These are phyloP conservation scores for Kuschelorhynchus macadamiae DNA, from an alignment of 2,888 invertebrate genomes.

Conservation along the genomic window DNA sequence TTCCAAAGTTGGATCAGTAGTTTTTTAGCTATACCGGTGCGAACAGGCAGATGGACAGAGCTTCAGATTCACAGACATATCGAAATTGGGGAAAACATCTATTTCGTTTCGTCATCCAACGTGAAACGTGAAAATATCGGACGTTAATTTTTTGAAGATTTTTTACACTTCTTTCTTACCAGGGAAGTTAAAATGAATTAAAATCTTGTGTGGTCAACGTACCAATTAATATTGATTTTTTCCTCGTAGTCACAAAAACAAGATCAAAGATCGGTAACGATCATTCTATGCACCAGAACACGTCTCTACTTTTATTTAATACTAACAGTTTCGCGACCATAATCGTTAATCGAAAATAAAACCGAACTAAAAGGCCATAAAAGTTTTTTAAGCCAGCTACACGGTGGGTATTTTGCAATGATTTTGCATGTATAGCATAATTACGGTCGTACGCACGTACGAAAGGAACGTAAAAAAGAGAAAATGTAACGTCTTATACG, in stretches of 20 bases:
- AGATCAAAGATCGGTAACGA: constrained; percentile 11
- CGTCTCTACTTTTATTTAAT: constrained; percentile 39
- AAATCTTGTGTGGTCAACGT: background rate
- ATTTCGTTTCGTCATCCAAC: too few species aligned
- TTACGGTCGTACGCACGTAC: constrained; percentile 43
- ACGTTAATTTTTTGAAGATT: too few species aligned
- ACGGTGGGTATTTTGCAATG: constrained; percentile 46
- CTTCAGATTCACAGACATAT: too few species aligned
- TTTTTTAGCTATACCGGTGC: too few species aligned
- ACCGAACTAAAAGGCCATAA: constrained; percentile 39
- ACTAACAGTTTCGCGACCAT: constrained; percentile 44
- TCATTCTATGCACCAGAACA: constrained; percentile 40
- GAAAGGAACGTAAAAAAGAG: constrained; percentile 18
- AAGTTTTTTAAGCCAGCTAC: constrained; percentile 32
- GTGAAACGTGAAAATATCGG: too few species aligned
- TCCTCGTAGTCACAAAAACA: background rate
- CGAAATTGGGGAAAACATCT: too few species aligned
- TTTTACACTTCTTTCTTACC: too few species aligned
- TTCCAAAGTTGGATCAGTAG: too few species aligned
- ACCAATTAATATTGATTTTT: constrained; percentile 2
- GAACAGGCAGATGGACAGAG: too few species aligned
- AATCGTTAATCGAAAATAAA: constrained; percentile 50
- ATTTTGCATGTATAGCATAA: constrained; percentile 51
- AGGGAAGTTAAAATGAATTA: too few species aligned
- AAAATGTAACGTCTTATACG: constrained; percentile 37